Evolutionary conservation across 1,140 invertebrate genomes (phyloP), one percentile per base, ranked within the genome.

Genomic region (Brachionus rotundiformis): DNA sequence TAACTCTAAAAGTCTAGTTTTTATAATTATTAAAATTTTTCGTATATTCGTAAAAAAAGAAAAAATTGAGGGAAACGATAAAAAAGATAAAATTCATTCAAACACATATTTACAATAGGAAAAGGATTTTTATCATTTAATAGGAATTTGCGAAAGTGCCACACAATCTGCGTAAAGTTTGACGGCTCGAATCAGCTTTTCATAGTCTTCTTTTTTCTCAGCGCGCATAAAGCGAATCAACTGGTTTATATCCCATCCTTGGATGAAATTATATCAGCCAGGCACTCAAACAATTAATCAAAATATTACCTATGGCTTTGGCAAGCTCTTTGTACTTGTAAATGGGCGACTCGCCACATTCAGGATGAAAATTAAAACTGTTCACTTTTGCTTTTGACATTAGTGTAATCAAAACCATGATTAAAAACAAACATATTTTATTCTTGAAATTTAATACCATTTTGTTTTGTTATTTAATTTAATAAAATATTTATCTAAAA

Each of bases 171-270:
- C 71, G 41, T 75, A 75, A 11, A 75, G 16, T 25, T 49, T 41
- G 16, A 75, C 36, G 13, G 71, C 36, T 44, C 36, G 44, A 75
- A 75, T 75, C 16, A 75, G 41, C 19, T 63, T 79, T 54, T 79
- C 76, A 59, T 59, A 79, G 19, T 79, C 76, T 3, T 79, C 76
- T n/a, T 54, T 47, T 16, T 63, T 54, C 13, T 79, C 76, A 29
- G 47, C 36, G 11, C 47, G 29, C 47, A 79, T 79, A 79, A 79
- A 79, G n/a, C 59, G 44, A 31, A 79, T 63, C 25, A 79, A 41
- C 41, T 79, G 76, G 36, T 79, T 54, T 33, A 54, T 59, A 5
- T 79, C 59, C 76, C 76, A 79, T 27, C 76, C 76, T 79, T 79
- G 13, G 27, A 5, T 41, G 1, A 54, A 33, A 79, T 10, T 31